Evolutionary conservation across 2,113 vertebrate species (phyloP).

Genomic region (Tupaia tana): DNA sequence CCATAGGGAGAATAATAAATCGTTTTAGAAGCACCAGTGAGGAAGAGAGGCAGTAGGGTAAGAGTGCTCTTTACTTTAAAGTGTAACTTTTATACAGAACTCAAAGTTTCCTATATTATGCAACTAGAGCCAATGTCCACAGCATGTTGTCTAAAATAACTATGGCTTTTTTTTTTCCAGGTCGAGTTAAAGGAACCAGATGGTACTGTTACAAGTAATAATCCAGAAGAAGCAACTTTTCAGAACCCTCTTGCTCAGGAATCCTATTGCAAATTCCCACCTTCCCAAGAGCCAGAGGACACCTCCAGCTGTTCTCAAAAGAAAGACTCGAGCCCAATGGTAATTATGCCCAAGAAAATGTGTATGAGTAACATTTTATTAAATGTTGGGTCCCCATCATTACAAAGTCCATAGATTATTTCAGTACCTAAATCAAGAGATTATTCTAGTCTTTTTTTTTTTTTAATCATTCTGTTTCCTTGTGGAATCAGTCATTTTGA

Average conservation of each 20-base stretch:
- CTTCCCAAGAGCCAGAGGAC: slow-evolving; percentile 54
- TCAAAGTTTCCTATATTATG: not conserved
- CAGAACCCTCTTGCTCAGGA: slow-evolving; percentile 54
- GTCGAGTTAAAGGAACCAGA: slow-evolving; percentile 74
- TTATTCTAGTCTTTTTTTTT: not conserved
- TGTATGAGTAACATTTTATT: too few relatives aligned
- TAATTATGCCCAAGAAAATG: slow-evolving; percentile 58
- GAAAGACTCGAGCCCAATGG: slow-evolving; percentile 76
- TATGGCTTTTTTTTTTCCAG: slow-evolving; percentile 64
- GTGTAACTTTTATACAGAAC: not conserved
- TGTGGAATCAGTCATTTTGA: not conserved
- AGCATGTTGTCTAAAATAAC: not conserved
- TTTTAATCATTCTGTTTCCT: not conserved
- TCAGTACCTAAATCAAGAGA: not conserved
- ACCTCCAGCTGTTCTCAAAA: slow-evolving; percentile 65
- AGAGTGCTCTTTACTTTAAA: not conserved
- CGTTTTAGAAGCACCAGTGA: not conserved
- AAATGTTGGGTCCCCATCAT: too few relatives aligned
- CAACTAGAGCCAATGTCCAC: not conserved
- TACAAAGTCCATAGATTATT: not conserved
- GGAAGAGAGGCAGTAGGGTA: not conserved
- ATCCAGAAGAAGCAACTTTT: slow-evolving; percentile 62
- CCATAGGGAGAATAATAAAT: not conserved
- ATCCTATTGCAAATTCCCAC: slow-evolving; percentile 69
- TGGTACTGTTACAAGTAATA: not conserved